phyloP scores from a whole-genome alignment of 2,888 invertebrate genomes.

The Bibio marci region DNA sequence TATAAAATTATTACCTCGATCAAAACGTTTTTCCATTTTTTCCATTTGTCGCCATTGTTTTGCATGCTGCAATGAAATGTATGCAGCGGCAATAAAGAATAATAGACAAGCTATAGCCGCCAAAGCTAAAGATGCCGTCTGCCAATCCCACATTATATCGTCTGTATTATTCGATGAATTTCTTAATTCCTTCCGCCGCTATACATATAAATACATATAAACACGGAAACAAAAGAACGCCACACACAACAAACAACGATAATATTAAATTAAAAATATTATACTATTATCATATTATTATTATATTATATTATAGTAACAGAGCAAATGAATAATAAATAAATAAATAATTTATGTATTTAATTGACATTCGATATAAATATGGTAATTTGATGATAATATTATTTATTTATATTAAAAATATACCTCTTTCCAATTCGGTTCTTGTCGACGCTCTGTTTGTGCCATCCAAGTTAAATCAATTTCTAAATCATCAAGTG shows the following conservation, averaged over 20 bases:
- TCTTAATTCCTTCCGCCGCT: constrained; percentile 7
- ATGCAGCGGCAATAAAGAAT: constrained; percentile 61
- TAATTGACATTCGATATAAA: too few relatives aligned
- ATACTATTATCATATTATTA: too few relatives aligned
- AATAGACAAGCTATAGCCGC: constrained; percentile 61
- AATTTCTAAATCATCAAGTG: constrained; percentile 45
- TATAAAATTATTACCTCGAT: too few relatives aligned
- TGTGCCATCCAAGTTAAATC: constrained; percentile 40
- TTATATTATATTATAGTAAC: too few relatives aligned
- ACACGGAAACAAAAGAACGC: too few relatives aligned
- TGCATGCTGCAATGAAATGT: constrained; percentile 59
- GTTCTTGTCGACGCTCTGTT: constrained; percentile 29
- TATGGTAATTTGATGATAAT: too few relatives aligned
- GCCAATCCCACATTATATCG: constrained; percentile 46
- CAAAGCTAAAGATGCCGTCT: constrained; percentile 50
- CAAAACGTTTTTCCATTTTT: constrained; percentile 56
- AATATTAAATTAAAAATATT: neutral
- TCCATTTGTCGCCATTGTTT: constrained; percentile 66
- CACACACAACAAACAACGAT: neutral
- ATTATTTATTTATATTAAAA: too few relatives aligned
- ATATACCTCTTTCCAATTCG: constrained; percentile 30
- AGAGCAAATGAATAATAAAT: too few relatives aligned
- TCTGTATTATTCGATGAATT: too few relatives aligned
- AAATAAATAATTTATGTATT: too few relatives aligned
- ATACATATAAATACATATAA: constrained; percentile 1